phyloP scores from a whole-genome alignment of 2,113 vertebrate genomes.

The Esox niger region DNA sequence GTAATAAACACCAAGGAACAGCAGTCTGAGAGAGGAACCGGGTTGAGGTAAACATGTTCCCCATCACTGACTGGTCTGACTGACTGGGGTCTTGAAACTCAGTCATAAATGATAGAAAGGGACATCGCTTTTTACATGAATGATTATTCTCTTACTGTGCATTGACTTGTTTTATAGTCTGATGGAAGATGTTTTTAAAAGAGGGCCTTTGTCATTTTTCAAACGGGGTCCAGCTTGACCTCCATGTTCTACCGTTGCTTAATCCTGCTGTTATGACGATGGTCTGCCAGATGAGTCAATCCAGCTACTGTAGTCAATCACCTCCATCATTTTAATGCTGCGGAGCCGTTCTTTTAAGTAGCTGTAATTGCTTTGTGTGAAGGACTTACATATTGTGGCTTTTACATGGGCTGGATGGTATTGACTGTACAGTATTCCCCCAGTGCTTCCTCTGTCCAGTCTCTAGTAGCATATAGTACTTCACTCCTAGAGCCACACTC shows the following conservation, averaged over 20 bases:
- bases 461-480: conserved; percentile 15
- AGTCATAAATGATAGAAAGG: conserved; percentile 64
- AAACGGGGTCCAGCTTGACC: too few species aligned
- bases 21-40: conserved; percentile 51
- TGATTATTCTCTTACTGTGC: conserved; percentile 35
- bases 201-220: too few species aligned
- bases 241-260: background rate
- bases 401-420: conserved; percentile 2
- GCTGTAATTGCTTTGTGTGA: conserved; percentile 2
- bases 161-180: background rate
- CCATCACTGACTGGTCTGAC: conserved; percentile 30
- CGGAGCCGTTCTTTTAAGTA: background rate
- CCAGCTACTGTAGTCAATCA: background rate
- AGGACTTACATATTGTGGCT: background rate
- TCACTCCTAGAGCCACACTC: conserved; percentile 30
- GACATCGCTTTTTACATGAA: conserved; percentile 14
- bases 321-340: conserved; percentile 11
- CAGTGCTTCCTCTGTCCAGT: conserved; percentile 3
- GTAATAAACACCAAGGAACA: conserved; percentile 40
- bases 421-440: conserved; percentile 6
- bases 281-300: background rate
- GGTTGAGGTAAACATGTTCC: conserved; percentile 61
- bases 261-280: background rate
- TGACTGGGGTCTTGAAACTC: conserved; percentile 45
- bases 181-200: too few species aligned